Evolutionary conservation across 2,888 invertebrate genomes (phyloP).

Genomic region (Tanypteryx hageni): DNA sequence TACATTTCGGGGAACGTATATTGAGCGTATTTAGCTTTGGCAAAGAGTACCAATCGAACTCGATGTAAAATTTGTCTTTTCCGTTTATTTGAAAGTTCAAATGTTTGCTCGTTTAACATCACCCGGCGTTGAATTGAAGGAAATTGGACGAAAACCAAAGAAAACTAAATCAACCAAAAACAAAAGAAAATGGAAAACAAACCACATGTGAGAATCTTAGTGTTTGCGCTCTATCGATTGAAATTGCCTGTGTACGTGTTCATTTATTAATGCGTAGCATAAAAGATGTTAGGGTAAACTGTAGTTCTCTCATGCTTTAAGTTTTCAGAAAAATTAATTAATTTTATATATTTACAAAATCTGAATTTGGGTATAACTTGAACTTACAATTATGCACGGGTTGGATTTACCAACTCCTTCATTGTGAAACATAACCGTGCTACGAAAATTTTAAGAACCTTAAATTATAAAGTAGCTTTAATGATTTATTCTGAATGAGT

Average conservation of each 20-base stretch:
- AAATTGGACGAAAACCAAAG: background rate
- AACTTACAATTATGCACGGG: too few species aligned
- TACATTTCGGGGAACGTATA: background rate
- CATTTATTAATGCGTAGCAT: background rate
- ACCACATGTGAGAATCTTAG: background rate
- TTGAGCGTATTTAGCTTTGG: background rate
- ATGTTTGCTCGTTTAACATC: slow-evolving; percentile 30
- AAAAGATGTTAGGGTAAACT: background rate
- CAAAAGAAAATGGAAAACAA: background rate
- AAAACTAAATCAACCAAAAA: background rate
- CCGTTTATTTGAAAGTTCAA: slow-evolving; percentile 9
- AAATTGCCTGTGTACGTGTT: background rate
- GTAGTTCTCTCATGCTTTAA: too few species aligned
- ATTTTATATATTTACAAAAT: too few species aligned
- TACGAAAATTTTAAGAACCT: too few species aligned
- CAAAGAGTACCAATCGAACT: slow-evolving; percentile 5
- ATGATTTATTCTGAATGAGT: too few species aligned
- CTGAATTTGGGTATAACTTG: too few species aligned
- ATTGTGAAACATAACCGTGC: too few species aligned
- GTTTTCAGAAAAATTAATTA: too few species aligned
- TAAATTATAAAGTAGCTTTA: too few species aligned
- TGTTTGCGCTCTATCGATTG: background rate
- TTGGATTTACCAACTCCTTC: too few species aligned
- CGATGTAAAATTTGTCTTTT: slow-evolving; percentile 36
- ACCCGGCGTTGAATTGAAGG: background rate